Conservation (phyloP, 1,140 invertebrate genomes). For the Drosophila melanica region DNA sequence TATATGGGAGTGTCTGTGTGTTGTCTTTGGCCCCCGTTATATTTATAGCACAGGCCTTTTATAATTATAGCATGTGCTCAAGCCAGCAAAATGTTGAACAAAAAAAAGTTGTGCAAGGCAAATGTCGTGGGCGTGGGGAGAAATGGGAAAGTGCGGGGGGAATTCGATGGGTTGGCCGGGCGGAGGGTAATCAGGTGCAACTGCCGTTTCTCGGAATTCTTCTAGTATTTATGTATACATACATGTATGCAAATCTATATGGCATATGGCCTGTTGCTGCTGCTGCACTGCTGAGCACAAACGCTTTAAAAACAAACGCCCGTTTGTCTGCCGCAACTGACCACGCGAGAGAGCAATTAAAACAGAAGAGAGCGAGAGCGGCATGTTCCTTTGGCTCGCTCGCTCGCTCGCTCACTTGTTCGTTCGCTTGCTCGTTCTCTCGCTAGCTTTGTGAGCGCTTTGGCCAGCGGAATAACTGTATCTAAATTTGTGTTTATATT, state of each 20-base stretch:
- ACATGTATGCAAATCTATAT: background rate
- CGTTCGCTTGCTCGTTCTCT: background rate
- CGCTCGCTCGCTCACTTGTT: background rate
- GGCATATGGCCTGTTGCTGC: conserved; percentile 3
- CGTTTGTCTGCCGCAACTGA: conserved; percentile 44
- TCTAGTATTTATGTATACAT: background rate
- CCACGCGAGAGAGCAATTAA: conserved; percentile 15
- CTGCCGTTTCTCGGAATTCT: conserved; percentile 33
- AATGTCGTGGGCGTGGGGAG: conserved; percentile 42
- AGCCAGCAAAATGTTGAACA: conserved; percentile 32
- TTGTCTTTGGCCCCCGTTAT: conserved; percentile 66
- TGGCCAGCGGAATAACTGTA: conserved; percentile 54
- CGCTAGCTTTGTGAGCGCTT: conserved; percentile 16
- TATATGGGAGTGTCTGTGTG: conserved; percentile 68
- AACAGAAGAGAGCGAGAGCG: conserved; percentile 1
- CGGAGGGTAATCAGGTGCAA: conserved; percentile 35
- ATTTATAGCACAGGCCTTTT: conserved; percentile 73
- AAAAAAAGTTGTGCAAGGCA: conserved; percentile 54
- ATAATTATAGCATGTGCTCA: conserved; percentile 67
- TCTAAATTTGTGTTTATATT: conserved; percentile 78
- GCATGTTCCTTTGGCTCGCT: conserved; percentile 2
- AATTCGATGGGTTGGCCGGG: too few relatives aligned
- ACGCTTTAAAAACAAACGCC: conserved; percentile 29
- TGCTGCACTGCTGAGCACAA: background rate
- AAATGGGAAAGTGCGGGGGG: conserved; percentile 1